Evolutionary conservation across 2,888 invertebrate genomes (phyloP).

Genomic region (Aspidiotus rigidus): DNA sequence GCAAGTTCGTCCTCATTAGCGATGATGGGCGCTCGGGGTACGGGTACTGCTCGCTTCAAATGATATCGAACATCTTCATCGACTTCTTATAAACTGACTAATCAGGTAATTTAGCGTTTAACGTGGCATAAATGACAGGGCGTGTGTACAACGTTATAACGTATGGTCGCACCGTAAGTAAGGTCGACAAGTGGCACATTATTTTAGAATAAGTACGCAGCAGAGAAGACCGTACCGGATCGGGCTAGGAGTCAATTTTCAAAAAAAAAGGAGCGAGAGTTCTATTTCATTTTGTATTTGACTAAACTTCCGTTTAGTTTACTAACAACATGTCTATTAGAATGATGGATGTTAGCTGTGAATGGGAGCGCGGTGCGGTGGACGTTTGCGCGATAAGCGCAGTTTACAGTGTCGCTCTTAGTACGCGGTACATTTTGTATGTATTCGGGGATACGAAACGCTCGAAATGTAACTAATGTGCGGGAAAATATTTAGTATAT

Average conservation of each 20-base stretch:
- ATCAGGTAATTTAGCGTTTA: neutral
- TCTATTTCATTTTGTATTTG: constrained; percentile 30
- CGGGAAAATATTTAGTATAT: constrained; percentile 27
- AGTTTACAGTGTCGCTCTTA: constrained; percentile 11
- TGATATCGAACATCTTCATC: too few relatives aligned
- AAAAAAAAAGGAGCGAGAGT: constrained; percentile 20
- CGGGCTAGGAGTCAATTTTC: constrained; percentile 26
- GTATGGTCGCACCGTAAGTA: constrained; percentile 14
- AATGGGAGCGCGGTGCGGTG: constrained; percentile 13
- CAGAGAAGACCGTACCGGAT: neutral
- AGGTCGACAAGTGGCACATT: constrained; percentile 31
- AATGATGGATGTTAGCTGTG: constrained; percentile 29
- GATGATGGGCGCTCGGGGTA: too few relatives aligned
- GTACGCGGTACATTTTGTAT: neutral
- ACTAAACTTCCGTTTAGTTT: constrained; percentile 32
- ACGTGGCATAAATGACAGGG: constrained; percentile 9
- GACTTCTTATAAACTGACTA: neutral
- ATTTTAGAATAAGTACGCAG: constrained; percentile 20
- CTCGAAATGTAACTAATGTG: constrained; percentile 32
- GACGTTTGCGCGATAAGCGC: constrained; percentile 13
- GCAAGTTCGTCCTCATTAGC: too few relatives aligned
- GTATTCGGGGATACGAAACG: neutral
- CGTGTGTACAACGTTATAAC: neutral
- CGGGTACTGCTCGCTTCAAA: too few relatives aligned
- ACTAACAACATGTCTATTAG: constrained; percentile 33